Evolutionary conservation across 2,113 vertebrate genomes (phyloP).

Genomic region (Psittacula cyanocephala): DNA sequence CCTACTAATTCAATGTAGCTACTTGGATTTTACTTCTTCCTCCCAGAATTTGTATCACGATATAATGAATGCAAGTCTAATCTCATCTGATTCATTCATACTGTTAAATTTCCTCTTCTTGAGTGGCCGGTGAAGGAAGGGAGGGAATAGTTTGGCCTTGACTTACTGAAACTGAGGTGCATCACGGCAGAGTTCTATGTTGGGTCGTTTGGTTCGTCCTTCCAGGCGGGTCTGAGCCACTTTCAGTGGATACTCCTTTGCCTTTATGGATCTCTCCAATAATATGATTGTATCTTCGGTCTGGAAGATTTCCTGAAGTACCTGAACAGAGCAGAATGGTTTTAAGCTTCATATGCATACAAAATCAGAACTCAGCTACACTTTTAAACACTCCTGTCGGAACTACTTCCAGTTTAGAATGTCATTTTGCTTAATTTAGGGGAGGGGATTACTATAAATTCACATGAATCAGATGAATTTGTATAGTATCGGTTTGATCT

Average conservation of each 20-base stretch:
- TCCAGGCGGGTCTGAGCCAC: slow-evolving; percentile 69
- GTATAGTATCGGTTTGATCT: background rate
- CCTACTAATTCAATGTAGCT: background rate
- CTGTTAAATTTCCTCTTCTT: background rate
- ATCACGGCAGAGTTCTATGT: slow-evolving; percentile 68
- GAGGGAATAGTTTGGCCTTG: background rate
- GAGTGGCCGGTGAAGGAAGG: background rate
- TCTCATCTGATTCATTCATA: background rate
- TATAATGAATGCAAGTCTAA: background rate
- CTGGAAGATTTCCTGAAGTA: slow-evolving; percentile 76
- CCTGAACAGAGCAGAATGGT: slow-evolving; percentile 30
- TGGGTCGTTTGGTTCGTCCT: slow-evolving; percentile 59
- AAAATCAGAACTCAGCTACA: background rate
- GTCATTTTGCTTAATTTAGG: background rate
- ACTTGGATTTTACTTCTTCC: background rate
- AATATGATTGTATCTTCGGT: slow-evolving; percentile 70
- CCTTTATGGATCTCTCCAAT: slow-evolving; percentile 67
- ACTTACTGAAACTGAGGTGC: slow-evolving; percentile 70
- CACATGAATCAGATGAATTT: background rate
- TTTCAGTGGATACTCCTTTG: slow-evolving; percentile 72
- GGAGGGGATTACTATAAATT: background rate
- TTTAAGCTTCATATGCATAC: background rate
- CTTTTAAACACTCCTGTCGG: background rate
- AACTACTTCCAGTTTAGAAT: background rate
- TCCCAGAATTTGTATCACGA: background rate